These are phyloP conservation scores for Ciconia boyciana DNA, from an alignment of 2,113 vertebrate species.

Conservation along the genomic window DNA sequence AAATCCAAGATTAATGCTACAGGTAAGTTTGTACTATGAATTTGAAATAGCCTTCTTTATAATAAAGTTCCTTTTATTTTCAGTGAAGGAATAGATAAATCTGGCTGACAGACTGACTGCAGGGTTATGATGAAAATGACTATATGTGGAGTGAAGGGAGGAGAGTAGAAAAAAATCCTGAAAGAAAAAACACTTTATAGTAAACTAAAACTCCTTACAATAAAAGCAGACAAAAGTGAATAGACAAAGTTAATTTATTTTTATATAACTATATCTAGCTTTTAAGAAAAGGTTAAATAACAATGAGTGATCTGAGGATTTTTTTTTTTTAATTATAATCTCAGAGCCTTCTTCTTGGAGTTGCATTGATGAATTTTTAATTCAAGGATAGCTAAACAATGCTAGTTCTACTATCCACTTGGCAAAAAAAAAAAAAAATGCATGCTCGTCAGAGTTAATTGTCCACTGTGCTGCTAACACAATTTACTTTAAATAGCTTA, in stretches of 20 bases:
- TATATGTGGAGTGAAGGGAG: not conserved
- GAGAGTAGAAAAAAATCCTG: not conserved
- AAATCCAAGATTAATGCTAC: not conserved
- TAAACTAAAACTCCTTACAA: not conserved
- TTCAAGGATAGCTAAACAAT: not conserved
- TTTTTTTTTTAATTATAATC: not conserved
- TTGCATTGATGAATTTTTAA: not conserved
- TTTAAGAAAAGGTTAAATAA: not conserved
- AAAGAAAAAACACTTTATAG: not conserved
- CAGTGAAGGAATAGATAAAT: not conserved
- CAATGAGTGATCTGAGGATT: not conserved
- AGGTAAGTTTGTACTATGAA: slow-evolving; percentile 27
- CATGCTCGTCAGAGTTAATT: not conserved
- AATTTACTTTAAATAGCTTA: not conserved
- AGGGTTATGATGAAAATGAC: not conserved
- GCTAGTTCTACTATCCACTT: not conserved
- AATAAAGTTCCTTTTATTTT: not conserved
- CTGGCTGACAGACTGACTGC: not conserved
- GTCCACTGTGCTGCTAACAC: not conserved
- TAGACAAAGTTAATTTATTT: not conserved
- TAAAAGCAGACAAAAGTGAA: not conserved
- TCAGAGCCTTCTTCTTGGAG: not conserved
- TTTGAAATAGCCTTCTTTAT: not conserved
- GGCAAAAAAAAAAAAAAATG: not conserved
- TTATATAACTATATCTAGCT: not conserved